Percentiles rank a stretch among this genome's conserved stretches.
phyloP scores from a whole-genome alignment of 2,113 vertebrate genomes.

The Rana temporaria region DNA sequence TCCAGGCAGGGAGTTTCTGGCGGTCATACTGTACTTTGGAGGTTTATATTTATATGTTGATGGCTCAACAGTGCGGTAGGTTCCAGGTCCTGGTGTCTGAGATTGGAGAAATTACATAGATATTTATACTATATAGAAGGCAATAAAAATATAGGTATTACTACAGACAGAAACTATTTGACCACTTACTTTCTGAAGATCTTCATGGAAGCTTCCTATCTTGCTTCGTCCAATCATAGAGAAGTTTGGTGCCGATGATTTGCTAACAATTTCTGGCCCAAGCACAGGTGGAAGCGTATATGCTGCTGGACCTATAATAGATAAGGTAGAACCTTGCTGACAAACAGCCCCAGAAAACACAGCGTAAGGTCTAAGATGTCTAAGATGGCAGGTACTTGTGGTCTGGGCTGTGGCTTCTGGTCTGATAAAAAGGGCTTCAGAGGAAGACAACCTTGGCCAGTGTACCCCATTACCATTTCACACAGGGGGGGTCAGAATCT shows the following conservation, averaged over 20 bases:
- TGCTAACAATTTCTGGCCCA: constrained; percentile 72
- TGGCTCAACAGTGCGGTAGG: constrained; percentile 78
- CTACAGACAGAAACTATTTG: not conserved
- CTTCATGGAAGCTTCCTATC: constrained; percentile 76
- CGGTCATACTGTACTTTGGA: constrained; percentile 81
- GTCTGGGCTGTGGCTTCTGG: too few species aligned
- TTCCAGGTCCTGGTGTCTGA: constrained; percentile 85
- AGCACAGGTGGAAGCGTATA: constrained; percentile 83
- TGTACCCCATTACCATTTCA: too few species aligned
- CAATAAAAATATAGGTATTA: not conserved
- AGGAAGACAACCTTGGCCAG: too few species aligned
- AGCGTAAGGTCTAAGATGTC: too few species aligned
- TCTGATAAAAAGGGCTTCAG: too few species aligned
- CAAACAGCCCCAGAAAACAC: too few species aligned
- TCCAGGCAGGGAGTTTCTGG: constrained; percentile 72
- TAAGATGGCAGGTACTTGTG: too few species aligned
- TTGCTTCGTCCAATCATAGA: constrained; percentile 76
- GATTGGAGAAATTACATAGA: not conserved
- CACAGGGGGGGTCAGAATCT: too few species aligned
- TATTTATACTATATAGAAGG: not conserved
- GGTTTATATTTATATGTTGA: constrained; percentile 73
- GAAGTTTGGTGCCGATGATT: constrained; percentile 76
- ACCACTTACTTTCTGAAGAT: constrained; percentile 76
- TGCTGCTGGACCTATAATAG: constrained; percentile 75
- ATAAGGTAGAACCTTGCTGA: not conserved